A percentile compares a stretch with the other conserved stretches of the same genome.
Conservation (phyloP, 2,113 vertebrate genomes). For the Varanus salvator region DNA sequence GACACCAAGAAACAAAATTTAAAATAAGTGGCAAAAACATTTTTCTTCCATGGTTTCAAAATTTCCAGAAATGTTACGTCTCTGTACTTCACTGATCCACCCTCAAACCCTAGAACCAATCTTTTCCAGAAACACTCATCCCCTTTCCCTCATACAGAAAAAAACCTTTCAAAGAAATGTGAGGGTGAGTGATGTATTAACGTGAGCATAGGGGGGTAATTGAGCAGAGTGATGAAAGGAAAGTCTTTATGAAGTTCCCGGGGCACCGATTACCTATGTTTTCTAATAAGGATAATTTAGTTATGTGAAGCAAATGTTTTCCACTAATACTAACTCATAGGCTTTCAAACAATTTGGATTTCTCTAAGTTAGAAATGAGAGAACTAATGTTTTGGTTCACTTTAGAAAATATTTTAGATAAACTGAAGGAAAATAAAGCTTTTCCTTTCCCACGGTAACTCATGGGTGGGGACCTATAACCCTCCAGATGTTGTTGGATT, state of each 20-base stretch:
- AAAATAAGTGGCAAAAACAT: too few species aligned
- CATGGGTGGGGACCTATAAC: too few species aligned
- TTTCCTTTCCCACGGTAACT: background rate
- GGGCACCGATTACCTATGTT: background rate
- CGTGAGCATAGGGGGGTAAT: too few species aligned
- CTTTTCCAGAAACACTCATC: background rate
- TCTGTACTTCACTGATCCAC: background rate
- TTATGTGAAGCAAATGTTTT: background rate
- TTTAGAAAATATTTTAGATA: background rate
- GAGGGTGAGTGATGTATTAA: background rate
- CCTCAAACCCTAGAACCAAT: background rate
- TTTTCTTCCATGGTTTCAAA: too few species aligned
- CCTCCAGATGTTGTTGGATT: too few species aligned
- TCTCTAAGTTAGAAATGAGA: background rate
- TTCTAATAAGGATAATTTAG: background rate
- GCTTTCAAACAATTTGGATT: background rate
- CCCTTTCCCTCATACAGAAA: background rate
- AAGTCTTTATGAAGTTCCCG: background rate
- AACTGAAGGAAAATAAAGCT: background rate
- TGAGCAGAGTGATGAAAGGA: background rate
- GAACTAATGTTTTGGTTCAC: background rate
- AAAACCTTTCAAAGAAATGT: background rate
- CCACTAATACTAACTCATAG: background rate
- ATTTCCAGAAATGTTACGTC: too few species aligned
- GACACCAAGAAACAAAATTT: too few species aligned